Percentiles rank a stretch among this genome's conserved stretches.
Evolutionary conservation across 2,888 invertebrate genomes (phyloP).

Genomic region (Mythimna loreyi): DNA sequence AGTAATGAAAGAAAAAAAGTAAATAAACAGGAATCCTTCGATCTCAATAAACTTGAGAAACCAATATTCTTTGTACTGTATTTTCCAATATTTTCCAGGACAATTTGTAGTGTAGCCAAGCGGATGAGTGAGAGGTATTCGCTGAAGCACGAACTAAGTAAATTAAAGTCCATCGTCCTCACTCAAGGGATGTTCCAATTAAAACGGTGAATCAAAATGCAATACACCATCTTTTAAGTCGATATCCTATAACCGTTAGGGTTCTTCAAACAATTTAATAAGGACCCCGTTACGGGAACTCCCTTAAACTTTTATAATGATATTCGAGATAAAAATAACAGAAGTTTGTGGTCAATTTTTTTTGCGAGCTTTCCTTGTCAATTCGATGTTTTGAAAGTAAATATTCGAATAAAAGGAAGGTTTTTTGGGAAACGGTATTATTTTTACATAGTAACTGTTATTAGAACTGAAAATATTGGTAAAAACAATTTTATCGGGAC

Average conservation of each 20-base stretch:
- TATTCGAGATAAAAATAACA: neutral
- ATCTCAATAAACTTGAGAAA: constrained; percentile 51
- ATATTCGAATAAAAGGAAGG: neutral
- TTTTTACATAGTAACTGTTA: neutral
- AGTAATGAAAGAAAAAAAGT: constrained; percentile 11
- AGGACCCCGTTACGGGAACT: constrained; percentile 19
- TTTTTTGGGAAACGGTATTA: no score
- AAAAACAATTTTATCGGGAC: neutral
- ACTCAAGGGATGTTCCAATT: constrained; percentile 70
- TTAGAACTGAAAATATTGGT: neutral
- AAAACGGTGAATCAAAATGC: constrained; percentile 72
- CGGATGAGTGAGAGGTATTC: constrained; percentile 52
- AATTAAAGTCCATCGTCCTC: constrained; percentile 65
- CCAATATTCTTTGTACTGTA: constrained; percentile 60
- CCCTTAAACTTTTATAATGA: constrained; percentile 17
- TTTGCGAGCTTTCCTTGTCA: neutral
- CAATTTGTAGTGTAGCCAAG: constrained; percentile 63
- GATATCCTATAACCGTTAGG: constrained; percentile 49
- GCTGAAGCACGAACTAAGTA: constrained; percentile 61
- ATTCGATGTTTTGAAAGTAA: neutral
- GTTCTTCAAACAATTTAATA: constrained; percentile 37
- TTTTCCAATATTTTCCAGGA: constrained; percentile 63
- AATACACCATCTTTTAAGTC: constrained; percentile 59
- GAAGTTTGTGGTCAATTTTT: neutral
- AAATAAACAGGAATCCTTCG: constrained; percentile 11